Evolutionary conservation across 2,113 vertebrate species (phyloP), one percentile per base, ranked within the genome.

Genomic region (Gymnogyps californianus): DNA sequence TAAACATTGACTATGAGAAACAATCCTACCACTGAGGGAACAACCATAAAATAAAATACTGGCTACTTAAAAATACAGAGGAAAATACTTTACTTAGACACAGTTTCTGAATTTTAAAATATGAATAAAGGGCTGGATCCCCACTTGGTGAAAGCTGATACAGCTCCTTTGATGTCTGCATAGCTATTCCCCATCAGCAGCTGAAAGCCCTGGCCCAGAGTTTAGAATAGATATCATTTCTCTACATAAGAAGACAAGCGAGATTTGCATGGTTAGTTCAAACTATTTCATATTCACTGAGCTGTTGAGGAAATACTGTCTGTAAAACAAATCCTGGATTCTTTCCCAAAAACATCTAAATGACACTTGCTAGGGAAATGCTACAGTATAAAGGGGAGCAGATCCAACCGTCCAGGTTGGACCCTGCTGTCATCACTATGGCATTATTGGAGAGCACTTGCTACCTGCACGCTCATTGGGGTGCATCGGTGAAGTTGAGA

Each of bases 231-330:
- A 87, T 86, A 87, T 8, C 16, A 1, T 44, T 92, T 77, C 83
- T 54, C 83, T 62, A 44, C 74, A 57, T 84, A 95, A 91, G 83
- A 95, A 8, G 83, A 94, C 67, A 93, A 92, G 91, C 0, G 29
- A 93, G 79, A 93, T 94, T 94, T 97, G 83, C 95, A 95, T 83
- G 71, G 69, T 81, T 92, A 92, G 90, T 71, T 97, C 83, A 93
- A 95, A 81, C 69, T 94, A 90, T 59, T 93, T 78, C 93, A 85
- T 77, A 95, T 81, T 93, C 90, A 84, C 79, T 78, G 94, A 95
- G 90, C 72, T 97, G 88, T 92, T 94, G 85, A 87, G 93, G 96
- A 97, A 97, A 95, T 80, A 77, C 59, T 78, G 92, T 67, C 86
- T 89, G 89, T 84, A 90, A 92, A 92, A 93, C 65, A 93, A 92